These are phyloP conservation scores for Gasterosteus aculeatus DNA, from an alignment of 2,113 vertebrate species.

Conservation along the genomic window DNA sequence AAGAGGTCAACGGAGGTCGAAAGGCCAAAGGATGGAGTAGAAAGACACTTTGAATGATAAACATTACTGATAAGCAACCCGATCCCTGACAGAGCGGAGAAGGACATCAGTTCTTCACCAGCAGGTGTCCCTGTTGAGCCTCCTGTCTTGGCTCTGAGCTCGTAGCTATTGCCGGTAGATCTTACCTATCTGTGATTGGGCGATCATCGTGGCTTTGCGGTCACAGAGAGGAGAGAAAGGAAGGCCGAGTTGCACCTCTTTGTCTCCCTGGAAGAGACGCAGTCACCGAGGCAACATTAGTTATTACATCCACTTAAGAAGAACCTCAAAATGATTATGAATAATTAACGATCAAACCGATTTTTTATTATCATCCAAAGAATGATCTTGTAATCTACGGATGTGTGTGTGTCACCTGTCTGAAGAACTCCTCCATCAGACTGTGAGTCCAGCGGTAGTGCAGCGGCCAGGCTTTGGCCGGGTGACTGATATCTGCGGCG, in stretches of 20 bases:
- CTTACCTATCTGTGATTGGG: constrained; percentile 97
- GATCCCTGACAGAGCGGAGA: not conserved
- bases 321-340: not conserved
- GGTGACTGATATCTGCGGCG: constrained; percentile 97
- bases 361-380: not conserved
- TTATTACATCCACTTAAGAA: not conserved
- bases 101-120: constrained; percentile 5
- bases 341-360: not conserved
- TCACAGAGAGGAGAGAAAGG: constrained; percentile 97
- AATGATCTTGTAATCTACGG: not conserved
- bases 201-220: constrained; percentile 95
- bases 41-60: not conserved
- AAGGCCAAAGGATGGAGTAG: not conserved
- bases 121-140: constrained; percentile 1
- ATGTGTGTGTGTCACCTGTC: constrained; percentile 81
- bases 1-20: not conserved
- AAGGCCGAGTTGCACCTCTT: constrained; percentile 92
- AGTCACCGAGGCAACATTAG: not conserved
- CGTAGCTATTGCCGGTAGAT: constrained; percentile 19
- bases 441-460: constrained; percentile 96
- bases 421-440: constrained; percentile 98
- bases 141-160: too few species aligned
- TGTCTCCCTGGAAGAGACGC: constrained; percentile 88
- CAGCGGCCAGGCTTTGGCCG: constrained; percentile 93
- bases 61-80: not conserved